Percentiles rank a stretch among this genome's conserved stretches.
phyloP scores from a whole-genome alignment of 2,888 invertebrate species.

The Yponomeuta malinellus region DNA sequence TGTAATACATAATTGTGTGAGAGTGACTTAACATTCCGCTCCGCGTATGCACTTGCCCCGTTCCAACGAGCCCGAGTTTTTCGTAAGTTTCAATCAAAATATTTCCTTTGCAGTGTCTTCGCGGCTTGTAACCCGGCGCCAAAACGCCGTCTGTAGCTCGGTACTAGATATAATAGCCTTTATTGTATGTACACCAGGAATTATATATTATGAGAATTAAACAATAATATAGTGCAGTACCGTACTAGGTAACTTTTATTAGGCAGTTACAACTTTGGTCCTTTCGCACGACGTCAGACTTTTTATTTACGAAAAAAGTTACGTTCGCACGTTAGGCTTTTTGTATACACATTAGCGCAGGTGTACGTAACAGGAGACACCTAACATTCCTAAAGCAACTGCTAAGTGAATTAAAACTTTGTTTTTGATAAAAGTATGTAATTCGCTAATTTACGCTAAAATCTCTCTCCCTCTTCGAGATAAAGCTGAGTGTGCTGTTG shows the following conservation, averaged over 20 bases:
- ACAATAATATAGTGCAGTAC: too few relatives aligned
- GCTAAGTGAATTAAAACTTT: neutral
- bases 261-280: neutral
- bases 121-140: neutral
- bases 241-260: neutral
- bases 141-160: neutral
- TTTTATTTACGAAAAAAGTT: neutral
- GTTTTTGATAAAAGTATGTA: too few relatives aligned
- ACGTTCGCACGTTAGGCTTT: neutral
- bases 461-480: too few relatives aligned
- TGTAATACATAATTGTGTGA: too few relatives aligned
- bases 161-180: neutral
- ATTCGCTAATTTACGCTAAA: too few relatives aligned
- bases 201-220: too few relatives aligned
- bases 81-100: constrained; percentile 55
- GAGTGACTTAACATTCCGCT: neutral
- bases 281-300: neutral
- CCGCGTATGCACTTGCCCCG: constrained; percentile 24
- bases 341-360: neutral
- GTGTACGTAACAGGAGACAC: neutral
- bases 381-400: neutral
- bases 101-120: constrained; percentile 28
- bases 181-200: too few relatives aligned
- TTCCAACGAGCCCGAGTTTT: constrained; percentile 26
- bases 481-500: too few relatives aligned